A percentile compares a stretch with the other conserved stretches of the same genome.
phyloP scores from a whole-genome alignment of 2,113 vertebrate species.

The Microtus pennsylvanicus region DNA sequence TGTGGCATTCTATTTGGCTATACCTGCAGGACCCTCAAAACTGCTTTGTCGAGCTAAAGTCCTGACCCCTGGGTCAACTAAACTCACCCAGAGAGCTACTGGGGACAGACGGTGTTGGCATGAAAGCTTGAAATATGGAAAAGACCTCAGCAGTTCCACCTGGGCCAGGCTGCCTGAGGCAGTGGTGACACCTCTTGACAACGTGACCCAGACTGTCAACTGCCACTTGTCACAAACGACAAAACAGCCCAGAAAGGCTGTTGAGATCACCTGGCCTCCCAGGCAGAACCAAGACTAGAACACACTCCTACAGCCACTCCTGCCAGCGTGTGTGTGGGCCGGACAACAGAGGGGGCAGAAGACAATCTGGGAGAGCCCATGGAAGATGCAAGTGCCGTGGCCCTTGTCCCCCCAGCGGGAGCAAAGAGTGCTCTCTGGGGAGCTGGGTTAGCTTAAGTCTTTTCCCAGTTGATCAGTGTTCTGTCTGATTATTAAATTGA shows the following conservation, averaged over 20 bases:
- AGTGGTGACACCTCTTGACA: background rate
- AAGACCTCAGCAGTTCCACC: background rate
- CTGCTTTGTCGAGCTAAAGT: background rate
- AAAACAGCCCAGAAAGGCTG: background rate
- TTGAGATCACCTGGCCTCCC: background rate
- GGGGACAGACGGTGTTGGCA: background rate
- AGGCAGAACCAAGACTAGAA: background rate
- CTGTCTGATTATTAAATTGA: slow-evolving; percentile 26
- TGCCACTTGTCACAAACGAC: background rate
- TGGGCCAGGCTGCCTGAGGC: background rate
- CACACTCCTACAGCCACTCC: background rate
- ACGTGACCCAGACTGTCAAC: background rate
- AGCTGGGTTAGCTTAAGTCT: background rate
- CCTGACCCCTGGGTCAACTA: slow-evolving; percentile 2
- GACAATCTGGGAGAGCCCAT: too few relatives aligned
- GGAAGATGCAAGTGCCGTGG: too few relatives aligned
- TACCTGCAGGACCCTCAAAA: background rate
- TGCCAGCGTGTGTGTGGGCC: rapidly evolving
- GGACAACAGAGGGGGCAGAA: background rate
- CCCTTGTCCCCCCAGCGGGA: rapidly evolving
- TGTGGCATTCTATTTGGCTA: background rate
- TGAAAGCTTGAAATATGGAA: background rate
- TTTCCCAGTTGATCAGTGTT: background rate
- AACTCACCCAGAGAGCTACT: background rate
- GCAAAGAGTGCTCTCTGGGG: background rate